Evolutionary conservation across 2,888 invertebrate genomes (phyloP).

Genomic region (Leuctra nigra): DNA sequence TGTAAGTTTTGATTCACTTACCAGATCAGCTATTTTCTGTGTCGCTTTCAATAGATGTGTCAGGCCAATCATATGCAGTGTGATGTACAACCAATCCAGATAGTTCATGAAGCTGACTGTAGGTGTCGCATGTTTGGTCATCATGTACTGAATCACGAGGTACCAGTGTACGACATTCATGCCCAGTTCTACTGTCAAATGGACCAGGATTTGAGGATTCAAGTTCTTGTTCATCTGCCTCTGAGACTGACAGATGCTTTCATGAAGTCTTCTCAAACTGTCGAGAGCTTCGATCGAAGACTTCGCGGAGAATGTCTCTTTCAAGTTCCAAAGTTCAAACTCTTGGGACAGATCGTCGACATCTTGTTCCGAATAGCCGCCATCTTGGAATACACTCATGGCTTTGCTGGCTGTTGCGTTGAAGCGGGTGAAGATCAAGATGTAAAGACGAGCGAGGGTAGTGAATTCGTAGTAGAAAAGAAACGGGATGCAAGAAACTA

Average conservation of each 20-base stretch:
- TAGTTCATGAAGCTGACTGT: background rate
- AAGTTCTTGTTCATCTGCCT: background rate
- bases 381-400: background rate
- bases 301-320: background rate
- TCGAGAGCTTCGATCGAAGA: background rate
- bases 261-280: background rate
- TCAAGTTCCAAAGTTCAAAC: background rate
- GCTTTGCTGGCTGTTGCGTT: background rate
- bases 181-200: background rate
- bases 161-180: constrained; percentile 3
- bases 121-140: background rate
- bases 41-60: background rate
- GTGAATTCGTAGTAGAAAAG: constrained; percentile 3
- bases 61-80: background rate
- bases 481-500: background rate
- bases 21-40: background rate
- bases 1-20: no score
- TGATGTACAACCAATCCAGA: constrained; percentile 5
- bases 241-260: background rate
- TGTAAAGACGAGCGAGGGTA: background rate
- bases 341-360: background rate
- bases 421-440: background rate
- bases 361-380: background rate
- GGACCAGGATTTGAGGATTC: background rate
- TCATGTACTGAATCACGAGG: constrained; percentile 2